Evolutionary conservation across 2,797 vertebrate species (phyloP), one percentile per base, ranked within the genome.

Genomic region (Coendou prehensilis): DNA sequence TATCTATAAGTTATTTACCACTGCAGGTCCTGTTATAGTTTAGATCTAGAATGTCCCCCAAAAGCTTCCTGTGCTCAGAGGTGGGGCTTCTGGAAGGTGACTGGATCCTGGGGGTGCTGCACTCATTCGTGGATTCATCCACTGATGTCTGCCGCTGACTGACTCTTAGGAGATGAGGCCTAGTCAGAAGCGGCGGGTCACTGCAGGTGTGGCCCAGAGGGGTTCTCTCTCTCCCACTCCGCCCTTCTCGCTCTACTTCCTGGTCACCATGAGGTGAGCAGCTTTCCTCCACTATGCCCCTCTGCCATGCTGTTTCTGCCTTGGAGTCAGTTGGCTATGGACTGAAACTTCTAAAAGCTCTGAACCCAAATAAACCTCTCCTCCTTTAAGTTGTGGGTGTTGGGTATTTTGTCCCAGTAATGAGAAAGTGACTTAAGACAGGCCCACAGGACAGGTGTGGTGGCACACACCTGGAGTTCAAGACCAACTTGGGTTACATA

Each of bases 1-100:
- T 64, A 28, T 56, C n/a, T 71, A 22, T 41, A 37, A 93, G 94
- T 75, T 83, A 98, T 92, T 89, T 1, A 8, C 37, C 4, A 0
- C 10, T 7, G 6, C 26, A 6, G 13, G 3, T 87, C 61, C 64
- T 22, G 26, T 28, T 75, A 47, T 14, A 30, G 14, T 47, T 14
- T 47, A 75, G 45, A 28, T 15, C 45, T 75, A 47, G 26, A 28
- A 15, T 7, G 13, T 28, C 23, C 73, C 45, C 41, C 45, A 47
- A 28, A 75, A 6, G 23, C 41, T 41, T 73, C 11, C 2, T 22
- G 41, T 23, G 22, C 41, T 45, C 67, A 13, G 71, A 23, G 41
- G 37, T 23, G 22, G 23, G 37, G 41, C 71, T 26, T 26, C 2
- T 45, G 20, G 69, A 73, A 45, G 41, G 71, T 45, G 41, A 45